These are phyloP conservation scores for Oryctolagus cuniculus DNA, from an alignment of 2,113 vertebrate genomes.

Conservation along the genomic window DNA sequence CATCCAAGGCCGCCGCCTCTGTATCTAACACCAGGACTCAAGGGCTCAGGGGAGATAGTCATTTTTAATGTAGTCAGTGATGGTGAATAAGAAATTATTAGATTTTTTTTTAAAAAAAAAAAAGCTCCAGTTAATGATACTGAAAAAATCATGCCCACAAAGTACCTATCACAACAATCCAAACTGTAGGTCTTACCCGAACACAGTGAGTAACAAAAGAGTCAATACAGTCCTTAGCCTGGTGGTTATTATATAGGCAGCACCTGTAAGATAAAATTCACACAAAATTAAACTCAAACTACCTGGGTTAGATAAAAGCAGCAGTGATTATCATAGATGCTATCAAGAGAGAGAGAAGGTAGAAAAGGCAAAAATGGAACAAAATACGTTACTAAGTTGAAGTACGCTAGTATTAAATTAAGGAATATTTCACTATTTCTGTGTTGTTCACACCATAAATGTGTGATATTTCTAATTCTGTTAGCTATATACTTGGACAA, in stretches of 20 bases:
- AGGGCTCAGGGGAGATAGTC: neutral
- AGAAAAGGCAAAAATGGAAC: constrained; percentile 28
- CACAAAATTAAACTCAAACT: neutral
- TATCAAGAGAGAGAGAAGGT: neutral
- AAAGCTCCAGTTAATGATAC: neutral
- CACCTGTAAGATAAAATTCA: constrained; percentile 89
- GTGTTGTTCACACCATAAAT: neutral
- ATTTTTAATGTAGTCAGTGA: neutral
- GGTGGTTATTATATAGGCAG: constrained; percentile 98
- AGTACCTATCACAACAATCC: neutral
- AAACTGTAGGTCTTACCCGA: constrained; percentile 89
- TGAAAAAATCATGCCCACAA: neutral
- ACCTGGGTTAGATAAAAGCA: neutral
- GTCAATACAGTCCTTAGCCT: constrained; percentile 99
- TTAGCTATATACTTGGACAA: neutral
- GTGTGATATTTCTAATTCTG: neutral
- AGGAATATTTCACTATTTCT: neutral
- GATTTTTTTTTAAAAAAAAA: neutral
- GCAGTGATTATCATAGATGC: neutral
- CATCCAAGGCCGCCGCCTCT: neutral
- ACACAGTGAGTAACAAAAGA: constrained; percentile 98
- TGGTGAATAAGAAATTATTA: neutral
- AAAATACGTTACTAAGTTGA: neutral
- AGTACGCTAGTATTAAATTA: neutral
- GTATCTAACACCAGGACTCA: neutral